phyloP scores from a whole-genome alignment of 2,797 vertebrate genomes.

The Siniperca undulata region DNA sequence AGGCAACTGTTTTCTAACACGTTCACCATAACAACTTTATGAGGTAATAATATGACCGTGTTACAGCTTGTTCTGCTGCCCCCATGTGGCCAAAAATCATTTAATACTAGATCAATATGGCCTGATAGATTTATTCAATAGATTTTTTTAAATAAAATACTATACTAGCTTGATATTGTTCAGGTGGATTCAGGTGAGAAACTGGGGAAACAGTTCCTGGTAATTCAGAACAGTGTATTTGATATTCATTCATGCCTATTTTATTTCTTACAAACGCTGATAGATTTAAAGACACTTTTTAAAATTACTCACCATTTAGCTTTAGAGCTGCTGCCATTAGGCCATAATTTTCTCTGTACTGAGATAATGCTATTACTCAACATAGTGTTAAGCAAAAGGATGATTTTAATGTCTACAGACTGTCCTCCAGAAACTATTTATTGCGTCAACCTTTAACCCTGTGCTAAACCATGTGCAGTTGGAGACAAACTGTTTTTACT shows the following conservation, averaged over 20 bases:
- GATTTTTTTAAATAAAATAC: background rate
- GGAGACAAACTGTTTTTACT: constrained; percentile 29
- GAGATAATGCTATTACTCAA: constrained; percentile 7
- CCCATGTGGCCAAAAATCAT: background rate
- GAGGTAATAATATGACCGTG: too few species aligned
- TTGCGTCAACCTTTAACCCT: background rate
- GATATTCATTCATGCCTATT: background rate
- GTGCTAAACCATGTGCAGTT: constrained; percentile 8
- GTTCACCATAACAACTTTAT: background rate
- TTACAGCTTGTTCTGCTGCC: background rate
- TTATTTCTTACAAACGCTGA: background rate
- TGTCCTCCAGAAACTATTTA: constrained; percentile 10
- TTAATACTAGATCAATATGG: background rate
- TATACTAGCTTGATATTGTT: background rate
- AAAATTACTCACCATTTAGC: constrained; percentile 9
- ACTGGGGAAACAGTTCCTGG: background rate
- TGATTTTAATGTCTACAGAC: background rate
- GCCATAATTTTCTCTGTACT: background rate
- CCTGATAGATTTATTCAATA: background rate
- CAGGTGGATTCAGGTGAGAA: background rate
- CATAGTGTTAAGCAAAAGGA: background rate
- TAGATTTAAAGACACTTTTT: constrained; percentile 12
- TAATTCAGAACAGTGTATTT: background rate
- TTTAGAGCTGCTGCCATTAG: constrained; percentile 1
- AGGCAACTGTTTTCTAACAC: background rate